A percentile compares a stretch with the other conserved stretches of the same genome.
phyloP scores from a whole-genome alignment of 2,113 vertebrate species.

The Podiceps cristatus region DNA sequence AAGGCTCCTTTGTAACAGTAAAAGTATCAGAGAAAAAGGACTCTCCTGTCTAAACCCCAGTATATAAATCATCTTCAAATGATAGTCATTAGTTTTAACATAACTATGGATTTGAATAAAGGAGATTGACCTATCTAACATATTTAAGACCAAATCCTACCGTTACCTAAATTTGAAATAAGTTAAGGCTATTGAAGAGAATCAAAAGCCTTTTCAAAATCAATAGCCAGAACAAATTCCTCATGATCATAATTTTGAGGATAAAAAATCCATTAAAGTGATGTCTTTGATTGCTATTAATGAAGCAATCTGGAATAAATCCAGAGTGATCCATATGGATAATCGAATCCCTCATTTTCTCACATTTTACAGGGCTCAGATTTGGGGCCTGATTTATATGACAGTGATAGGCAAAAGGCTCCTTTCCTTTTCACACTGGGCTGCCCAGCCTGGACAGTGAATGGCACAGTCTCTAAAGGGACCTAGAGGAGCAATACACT shows the following conservation, averaged over 20 bases:
- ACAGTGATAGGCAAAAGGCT: not conserved
- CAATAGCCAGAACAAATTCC: slow-evolving; percentile 71
- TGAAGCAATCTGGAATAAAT: slow-evolving; percentile 69
- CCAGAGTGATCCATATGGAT: slow-evolving; percentile 71
- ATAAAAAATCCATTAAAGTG: slow-evolving; percentile 73
- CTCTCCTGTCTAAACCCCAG: not conserved
- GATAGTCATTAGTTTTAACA: slow-evolving; percentile 64
- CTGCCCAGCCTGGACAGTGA: not conserved
- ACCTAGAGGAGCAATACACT: not conserved
- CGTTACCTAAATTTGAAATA: slow-evolving; percentile 67
- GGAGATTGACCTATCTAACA: slow-evolving; percentile 58
- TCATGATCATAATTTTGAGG: slow-evolving; percentile 65
- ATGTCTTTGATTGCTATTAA: slow-evolving; percentile 72
- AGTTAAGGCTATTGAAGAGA: slow-evolving; percentile 66
- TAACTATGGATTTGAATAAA: slow-evolving; percentile 69
- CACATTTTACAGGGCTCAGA: slow-evolving; percentile 38
- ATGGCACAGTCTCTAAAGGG: not conserved
- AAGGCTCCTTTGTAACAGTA: slow-evolving; percentile 1
- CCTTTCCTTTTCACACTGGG: not conserved
- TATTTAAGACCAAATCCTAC: slow-evolving; percentile 56
- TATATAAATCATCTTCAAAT: slow-evolving; percentile 69
- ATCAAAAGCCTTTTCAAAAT: slow-evolving; percentile 69
- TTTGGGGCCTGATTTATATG: slow-evolving; percentile 9
- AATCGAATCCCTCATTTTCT: slow-evolving; percentile 63
- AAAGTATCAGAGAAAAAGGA: slow-evolving; percentile 31